phyloP scores from a whole-genome alignment of 2,888 invertebrate species.

The Melangyna quadrimaculata region DNA sequence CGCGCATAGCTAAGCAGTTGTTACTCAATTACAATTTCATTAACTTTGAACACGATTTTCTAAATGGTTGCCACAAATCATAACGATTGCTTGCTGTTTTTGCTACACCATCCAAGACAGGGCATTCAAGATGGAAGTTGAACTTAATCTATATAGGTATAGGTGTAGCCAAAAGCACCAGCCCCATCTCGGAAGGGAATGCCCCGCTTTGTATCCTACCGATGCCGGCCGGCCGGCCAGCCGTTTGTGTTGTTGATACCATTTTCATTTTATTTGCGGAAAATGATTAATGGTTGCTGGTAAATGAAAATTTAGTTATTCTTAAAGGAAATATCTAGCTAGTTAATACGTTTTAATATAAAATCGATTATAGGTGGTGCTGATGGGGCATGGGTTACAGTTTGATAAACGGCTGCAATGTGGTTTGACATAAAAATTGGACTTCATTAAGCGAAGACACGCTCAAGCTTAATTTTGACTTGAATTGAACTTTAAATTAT shows the following conservation, averaged over 20 bases:
- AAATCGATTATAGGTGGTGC: conserved; percentile 67
- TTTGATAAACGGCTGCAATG: conserved; percentile 42
- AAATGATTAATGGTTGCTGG: conserved; percentile 66
- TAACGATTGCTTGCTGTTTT: conserved; percentile 79
- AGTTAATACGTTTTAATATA: conserved; percentile 66
- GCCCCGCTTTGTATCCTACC: neutral
- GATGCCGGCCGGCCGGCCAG: too few species aligned
- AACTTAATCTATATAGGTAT: conserved; percentile 51
- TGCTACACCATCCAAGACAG: conserved; percentile 19
- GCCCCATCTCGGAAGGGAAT: conserved; percentile 32
- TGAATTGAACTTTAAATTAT: neutral
- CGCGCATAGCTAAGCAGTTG: conserved; percentile 72
- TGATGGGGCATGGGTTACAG: conserved; percentile 65
- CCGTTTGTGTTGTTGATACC: conserved; percentile 58
- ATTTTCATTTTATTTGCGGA: conserved; percentile 63
- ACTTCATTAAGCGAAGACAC: neutral
- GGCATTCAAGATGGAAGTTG: conserved; percentile 56
- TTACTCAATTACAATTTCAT: conserved; percentile 82
- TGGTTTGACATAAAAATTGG: conserved; percentile 30
- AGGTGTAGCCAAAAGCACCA: neutral
- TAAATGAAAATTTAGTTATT: conserved; percentile 71
- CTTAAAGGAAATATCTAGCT: conserved; percentile 62
- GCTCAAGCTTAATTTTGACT: neutral
- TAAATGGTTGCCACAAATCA: conserved; percentile 81
- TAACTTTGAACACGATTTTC: conserved; percentile 81